Evolutionary conservation across 1,140 invertebrate genomes (phyloP).

Genomic region (Cephus cinctus): DNA sequence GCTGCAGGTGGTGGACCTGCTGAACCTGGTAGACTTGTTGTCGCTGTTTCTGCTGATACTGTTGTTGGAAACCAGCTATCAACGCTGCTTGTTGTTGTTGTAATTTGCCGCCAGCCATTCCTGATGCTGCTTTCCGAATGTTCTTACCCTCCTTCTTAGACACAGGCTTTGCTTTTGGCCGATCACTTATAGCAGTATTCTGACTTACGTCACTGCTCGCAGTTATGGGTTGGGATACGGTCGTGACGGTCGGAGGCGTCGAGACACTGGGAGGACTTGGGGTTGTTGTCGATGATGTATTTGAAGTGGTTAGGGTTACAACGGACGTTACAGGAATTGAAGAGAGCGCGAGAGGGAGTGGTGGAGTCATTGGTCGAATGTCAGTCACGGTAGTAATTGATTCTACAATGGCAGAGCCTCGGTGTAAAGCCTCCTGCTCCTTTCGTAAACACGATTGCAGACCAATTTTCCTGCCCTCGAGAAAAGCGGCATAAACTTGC

Average conservation of each 20-base stretch:
- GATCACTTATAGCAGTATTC: constrained; percentile 75
- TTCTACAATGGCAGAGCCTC: no score
- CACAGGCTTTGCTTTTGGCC: constrained; percentile 76
- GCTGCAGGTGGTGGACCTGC: constrained; percentile 51
- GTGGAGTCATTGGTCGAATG: constrained; percentile 28
- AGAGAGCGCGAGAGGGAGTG: constrained; percentile 24
- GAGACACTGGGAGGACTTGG: constrained; percentile 29
- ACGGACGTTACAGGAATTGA: constrained; percentile 25
- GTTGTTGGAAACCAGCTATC: constrained; percentile 46
- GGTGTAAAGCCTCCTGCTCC: constrained; percentile 22
- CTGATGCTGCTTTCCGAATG: constrained; percentile 48
- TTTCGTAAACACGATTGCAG: constrained; percentile 24
- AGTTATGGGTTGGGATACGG: constrained; percentile 47
- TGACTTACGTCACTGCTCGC: constrained; percentile 55
- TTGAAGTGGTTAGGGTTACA: constrained; percentile 25
- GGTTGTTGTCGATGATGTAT: constrained; percentile 24
- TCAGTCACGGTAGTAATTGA: no score
- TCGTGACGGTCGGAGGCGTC: constrained; percentile 23
- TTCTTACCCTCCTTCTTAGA: constrained; percentile 75
- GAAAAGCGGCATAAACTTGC: constrained; percentile 5
- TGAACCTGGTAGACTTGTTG: constrained; percentile 53
- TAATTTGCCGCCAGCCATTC: constrained; percentile 35
- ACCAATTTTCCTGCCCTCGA: constrained; percentile 9
- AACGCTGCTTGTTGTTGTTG: constrained; percentile 42
- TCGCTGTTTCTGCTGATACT: constrained; percentile 53